Evolutionary conservation across 2,113 vertebrate genomes (phyloP).

Genomic region (Chamaetylas fuelleborni): DNA sequence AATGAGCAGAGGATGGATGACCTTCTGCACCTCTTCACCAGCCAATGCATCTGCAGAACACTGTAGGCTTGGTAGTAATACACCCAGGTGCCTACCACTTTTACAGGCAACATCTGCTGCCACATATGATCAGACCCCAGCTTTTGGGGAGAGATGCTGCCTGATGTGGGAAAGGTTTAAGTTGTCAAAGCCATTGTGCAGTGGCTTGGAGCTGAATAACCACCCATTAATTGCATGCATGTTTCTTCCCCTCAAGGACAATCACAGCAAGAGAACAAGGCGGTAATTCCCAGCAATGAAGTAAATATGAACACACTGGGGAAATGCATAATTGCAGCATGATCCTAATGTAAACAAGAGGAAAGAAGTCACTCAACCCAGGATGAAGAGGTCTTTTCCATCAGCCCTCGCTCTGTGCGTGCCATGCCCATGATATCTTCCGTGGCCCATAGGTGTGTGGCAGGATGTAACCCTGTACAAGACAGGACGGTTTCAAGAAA

Average conservation of each 20-base stretch:
- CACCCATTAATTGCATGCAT: background rate
- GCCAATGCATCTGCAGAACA: background rate
- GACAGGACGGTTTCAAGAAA: background rate
- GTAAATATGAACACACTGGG: background rate
- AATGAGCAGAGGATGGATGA: background rate
- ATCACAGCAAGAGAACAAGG: background rate
- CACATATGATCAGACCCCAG: background rate
- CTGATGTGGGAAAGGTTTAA: background rate
- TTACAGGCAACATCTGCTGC: background rate
- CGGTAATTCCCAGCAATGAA: background rate
- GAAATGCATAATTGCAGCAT: background rate
- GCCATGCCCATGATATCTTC: rapidly evolving
- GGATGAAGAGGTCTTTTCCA: background rate
- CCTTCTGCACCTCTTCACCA: rapidly evolving
- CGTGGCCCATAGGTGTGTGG: rapidly evolving
- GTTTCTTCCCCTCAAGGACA: background rate
- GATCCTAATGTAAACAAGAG: background rate
- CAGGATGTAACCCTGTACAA: background rate
- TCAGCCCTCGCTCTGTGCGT: background rate
- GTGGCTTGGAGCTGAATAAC: background rate
- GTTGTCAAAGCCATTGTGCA: background rate
- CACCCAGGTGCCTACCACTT: rapidly evolving
- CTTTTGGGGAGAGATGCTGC: background rate
- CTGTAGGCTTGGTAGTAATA: rapidly evolving
- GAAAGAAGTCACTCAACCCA: background rate